Base-by-base conservation (phyloP, 1,140 invertebrate genomes). In the Venturia canescens region DNA sequence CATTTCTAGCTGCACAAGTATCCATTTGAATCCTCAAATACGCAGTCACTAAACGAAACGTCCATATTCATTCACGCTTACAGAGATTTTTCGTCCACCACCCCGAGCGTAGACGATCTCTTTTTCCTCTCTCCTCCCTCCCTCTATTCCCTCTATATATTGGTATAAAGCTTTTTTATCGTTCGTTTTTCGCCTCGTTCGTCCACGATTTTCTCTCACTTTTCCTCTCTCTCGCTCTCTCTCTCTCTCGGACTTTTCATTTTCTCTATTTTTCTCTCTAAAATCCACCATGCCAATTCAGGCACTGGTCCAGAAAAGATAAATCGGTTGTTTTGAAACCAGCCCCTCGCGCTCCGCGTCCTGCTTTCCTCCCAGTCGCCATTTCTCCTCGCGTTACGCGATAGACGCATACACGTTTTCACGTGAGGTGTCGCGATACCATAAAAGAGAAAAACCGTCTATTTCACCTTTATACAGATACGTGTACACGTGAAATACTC, bases 241-340 rank as follows among this genome's bases (percentile, higher is more conserved):
- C 31, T 66, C 74, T 67, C 66, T 48, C 34, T 44, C 38, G 11
- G 7, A 11, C 38, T 44, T 44, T 11, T 44, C 13, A 44, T 44
- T 44, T 44, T 44, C 5, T 44, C 38, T 9, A 44, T 44, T 44
- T 44, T 44, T 44, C 82, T 88, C 79, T 86, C 77, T 75, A 34
- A n/a, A 60, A 63, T 84, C 79, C 34, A 79, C 78, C 78, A 83
- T 87, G 84, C 86, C 85, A 87, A 86, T 85, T 87, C 85, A 86
- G 80, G 74, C 86, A 86, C 83, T 85, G 86, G 86, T 85, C 84
- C 84, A 88, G 85, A 89, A 88, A 90, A 90, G 88, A 91, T 88
- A 90, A 89, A 91, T 90, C 85, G 89, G 83, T 91, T 90, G 87
- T 90, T 90, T 90, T 88, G 84, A 87, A 80, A 85, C 82, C 81